Conservation (phyloP, 2,888 invertebrate species). For the Griposia aprilina region DNA sequence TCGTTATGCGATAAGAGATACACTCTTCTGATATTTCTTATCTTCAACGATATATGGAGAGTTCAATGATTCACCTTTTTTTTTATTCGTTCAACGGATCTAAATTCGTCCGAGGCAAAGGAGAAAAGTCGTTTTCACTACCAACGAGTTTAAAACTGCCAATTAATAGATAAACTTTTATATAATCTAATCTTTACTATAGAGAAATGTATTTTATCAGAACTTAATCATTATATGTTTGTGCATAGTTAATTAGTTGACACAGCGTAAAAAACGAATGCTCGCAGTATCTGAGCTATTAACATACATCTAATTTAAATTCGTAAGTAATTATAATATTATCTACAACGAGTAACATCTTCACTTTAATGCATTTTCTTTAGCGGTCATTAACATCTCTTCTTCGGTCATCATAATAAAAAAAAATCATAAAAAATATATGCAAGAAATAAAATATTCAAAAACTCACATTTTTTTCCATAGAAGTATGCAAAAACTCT, state of each 20-base stretch:
- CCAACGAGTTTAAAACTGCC: neutral
- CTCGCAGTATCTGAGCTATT: neutral
- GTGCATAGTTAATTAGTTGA: neutral
- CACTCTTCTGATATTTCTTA: neutral
- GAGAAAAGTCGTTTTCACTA: neutral
- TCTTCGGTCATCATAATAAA: neutral
- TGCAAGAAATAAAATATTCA: constrained; percentile 6
- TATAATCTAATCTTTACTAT: neutral
- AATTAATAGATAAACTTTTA: neutral
- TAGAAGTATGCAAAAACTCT: no score
- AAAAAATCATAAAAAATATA: neutral
- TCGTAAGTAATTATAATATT: neutral
- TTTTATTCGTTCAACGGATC: neutral
- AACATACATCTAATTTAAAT: constrained; percentile 35
- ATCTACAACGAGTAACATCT: neutral
- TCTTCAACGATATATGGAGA: neutral
- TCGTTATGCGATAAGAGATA: no score
- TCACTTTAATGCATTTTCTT: constrained; percentile 2
- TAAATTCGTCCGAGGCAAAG: neutral
- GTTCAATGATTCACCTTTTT: neutral
- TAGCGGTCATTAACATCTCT: constrained; percentile 26
- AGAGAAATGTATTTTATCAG: neutral
- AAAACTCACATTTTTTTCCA: neutral
- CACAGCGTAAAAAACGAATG: neutral
- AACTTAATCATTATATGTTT: neutral